Evolutionary conservation across 1,140 invertebrate genomes (phyloP), one percentile per base, ranked within the genome.

Genomic region (Plutomurus gul): DNA sequence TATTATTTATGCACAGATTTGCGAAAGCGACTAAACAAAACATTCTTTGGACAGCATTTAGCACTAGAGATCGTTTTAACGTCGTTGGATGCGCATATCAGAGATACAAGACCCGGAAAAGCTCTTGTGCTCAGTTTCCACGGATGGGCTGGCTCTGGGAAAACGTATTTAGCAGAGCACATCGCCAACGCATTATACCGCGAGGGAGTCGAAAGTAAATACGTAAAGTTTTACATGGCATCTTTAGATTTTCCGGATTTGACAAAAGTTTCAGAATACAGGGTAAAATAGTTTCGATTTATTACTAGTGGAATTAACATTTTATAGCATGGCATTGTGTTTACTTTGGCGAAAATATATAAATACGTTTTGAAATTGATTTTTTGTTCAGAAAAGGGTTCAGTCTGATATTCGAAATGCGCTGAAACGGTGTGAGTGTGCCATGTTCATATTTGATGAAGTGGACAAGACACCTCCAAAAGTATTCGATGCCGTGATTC

Each of bases 11-110:
- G 22, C 43, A 20, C 39, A 76, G 75, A 13, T 47, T 11, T 79
- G n/a, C 11, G 25, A 40, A 39, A 20, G 13, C 25, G 10, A 40
- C 37, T 79, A 36, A 27, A 79, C 1, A 27, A 46, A 36, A 72
- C 83, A 43, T 78, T 88, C 13, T 87, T 85, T 82, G 87, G 87
- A 0, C 87, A 88, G 71, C 87, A 87, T 72, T 75, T 89, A 7
- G 88, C 86, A 4, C 43, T 82, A 22, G 82, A 85, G 10, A 83
- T 82, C 20, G 83, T 86, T 11, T 20, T 84, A 11, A 83, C 80
- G 6, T 81, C 86, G 4, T 18, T 88, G 7, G 75, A 82, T 39
- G 84, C 84, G 16, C 87, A 88, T 78, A 47, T 87, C 16, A 70
- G 76, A 4, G 85, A 87, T 76, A 51, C 76, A 0, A 83, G 85